Base-by-base conservation (phyloP, 2,797 vertebrate genomes). In the Hirundo rustica region DNA sequence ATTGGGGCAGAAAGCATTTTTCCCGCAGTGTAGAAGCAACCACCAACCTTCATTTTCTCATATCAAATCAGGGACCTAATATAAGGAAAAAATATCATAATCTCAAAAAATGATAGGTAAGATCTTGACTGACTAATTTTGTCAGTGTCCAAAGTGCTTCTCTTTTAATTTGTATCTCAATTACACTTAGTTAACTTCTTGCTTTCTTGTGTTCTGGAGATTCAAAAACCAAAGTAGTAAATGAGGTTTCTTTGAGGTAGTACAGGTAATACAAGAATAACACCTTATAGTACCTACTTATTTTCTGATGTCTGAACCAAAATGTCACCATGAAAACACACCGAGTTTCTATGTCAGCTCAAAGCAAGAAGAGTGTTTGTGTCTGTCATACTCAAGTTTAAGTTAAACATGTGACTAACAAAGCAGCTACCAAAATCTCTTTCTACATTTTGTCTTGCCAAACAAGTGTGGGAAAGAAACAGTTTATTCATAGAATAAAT, bases 311-410 rank as follows among this genome's bases (percentile, higher is more conserved):
- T 50, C 32, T 78, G 44, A 50, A 75, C 15, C 7, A 20, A 48
- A 26, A 45, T 18, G 6, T 45, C 20, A 27, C 36, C 7, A 36
- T 47, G 42, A 72, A 81, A 92, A 76, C 7, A 80, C 44, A 54
- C 3, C 4, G 14, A 70, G 7, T 12, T 87, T 58, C 36, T 50
- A 3, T 13, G 14, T 47, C 27, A 50, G 17, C 17, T 75, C 19
- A 71, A 34, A 78, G 27, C 13, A 91, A 53, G 34, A 32, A 12
- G 2, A 87, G 3, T 3, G 1, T 45, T 58, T 6, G 12, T 51
- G 7, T 19, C 60, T 42, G 6, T 53, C 1, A 0, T n/a, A 54
- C 4, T 27, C 0, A 0, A 73, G 11, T 91, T 85, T 64, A 19
- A 60, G 7, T 78, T 42, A 38, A 62, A 62, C 7, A 8, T 27